Evolutionary conservation across 2,888 invertebrate genomes (phyloP), one percentile per base, ranked within the genome.

Genomic region (Priocnemis perturbator): DNA sequence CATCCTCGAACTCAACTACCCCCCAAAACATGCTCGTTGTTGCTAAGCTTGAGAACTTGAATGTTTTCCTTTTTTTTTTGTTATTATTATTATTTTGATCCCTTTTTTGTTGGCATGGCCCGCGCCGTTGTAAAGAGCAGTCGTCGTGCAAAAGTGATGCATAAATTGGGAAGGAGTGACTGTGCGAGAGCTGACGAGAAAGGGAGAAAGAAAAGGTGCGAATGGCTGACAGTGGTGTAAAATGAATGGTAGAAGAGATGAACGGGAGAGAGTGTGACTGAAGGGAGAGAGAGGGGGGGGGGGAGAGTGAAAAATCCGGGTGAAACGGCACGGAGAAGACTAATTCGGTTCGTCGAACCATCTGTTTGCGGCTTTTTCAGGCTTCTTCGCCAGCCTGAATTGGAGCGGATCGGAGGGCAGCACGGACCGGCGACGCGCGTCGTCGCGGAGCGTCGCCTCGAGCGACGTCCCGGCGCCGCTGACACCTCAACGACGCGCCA

Each of bases 31-130:
- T 88, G 86, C 87, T 88, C 86, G 87, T 87, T 88, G 86, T 88
- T 85, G 87, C 87, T 87, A 79, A 85, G 88, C 88, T 88, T 88
- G 85, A 84, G 73, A 83, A 84, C 76, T 81, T 88, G 85, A 87
- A 87, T 88, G 88, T 87, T 83, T 73, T 85, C 72, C 63, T 21
- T 68, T 63, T 45, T 21, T n/a, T 50, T 9, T 88, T 83, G 69
- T 85, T 74, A 66, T 44, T 67, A 56, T 50, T 30, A 14, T 17
- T 17, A 19, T 5, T 37, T 44, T 17, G 3, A 50, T 58, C 17
- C 76, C 85, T 81, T 83, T 87, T 87, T 87, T 87, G 84, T 74
- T 86, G 81, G 88, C 88, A 88, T 88, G 88, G 86, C 85, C 81
- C 84, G 83, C 84, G 87, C 83, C 85, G 83, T 84, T 81, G 76